Conservation (phyloP, 2,113 vertebrate species). For the Pangasianodon gigas region DNA sequence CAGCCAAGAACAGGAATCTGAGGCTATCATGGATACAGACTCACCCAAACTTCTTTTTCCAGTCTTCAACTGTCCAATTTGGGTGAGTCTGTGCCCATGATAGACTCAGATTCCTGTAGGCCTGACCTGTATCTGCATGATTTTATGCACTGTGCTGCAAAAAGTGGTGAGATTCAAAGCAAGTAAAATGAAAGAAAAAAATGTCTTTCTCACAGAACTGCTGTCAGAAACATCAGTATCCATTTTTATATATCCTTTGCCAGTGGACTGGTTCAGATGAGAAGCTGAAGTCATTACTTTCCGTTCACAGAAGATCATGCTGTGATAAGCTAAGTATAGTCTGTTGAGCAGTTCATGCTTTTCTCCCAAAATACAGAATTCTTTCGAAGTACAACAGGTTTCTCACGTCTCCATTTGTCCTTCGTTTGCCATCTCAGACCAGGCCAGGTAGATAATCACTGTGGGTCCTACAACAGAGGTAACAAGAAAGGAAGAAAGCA, state of each 20-base stretch:
- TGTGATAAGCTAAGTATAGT: slow-evolving; percentile 28
- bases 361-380: background rate
- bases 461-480: background rate
- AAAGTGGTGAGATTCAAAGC: background rate
- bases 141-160: too few relatives aligned
- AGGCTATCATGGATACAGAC: too few relatives aligned
- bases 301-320: background rate
- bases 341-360: background rate
- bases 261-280: background rate
- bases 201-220: background rate
- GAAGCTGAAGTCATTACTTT: background rate
- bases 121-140: background rate
- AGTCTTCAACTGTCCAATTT: too few relatives aligned
- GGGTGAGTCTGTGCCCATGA: too few relatives aligned
- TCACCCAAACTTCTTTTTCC: too few relatives aligned
- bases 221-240: background rate
- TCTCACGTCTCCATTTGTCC: background rate
- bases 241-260: background rate
- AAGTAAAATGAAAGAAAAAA: background rate
- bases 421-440: background rate
- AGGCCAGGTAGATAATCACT: background rate
- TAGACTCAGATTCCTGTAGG: too few relatives aligned
- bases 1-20: too few relatives aligned
- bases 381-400: background rate
- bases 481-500: background rate